Evolutionary conservation across 2,113 vertebrate genomes (phyloP).

Genomic region (Mesitornis unicolor): DNA sequence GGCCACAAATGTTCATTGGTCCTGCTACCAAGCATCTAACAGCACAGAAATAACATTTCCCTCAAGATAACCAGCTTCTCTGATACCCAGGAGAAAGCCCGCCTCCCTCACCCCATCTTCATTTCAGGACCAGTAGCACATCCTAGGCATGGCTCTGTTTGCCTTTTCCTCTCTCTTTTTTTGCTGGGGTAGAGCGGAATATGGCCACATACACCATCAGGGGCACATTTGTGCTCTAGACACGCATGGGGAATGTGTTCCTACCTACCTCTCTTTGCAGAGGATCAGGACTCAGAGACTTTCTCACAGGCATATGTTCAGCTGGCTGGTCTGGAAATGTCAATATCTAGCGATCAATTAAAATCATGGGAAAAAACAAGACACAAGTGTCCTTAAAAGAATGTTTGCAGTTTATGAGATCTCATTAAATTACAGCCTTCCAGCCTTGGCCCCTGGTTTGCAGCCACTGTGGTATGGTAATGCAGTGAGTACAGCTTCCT

Average conservation of each 20-base stretch:
- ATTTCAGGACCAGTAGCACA: neutral
- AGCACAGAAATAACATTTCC: neutral
- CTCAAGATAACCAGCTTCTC: neutral
- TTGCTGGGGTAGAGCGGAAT: neutral
- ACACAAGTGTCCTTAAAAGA: neutral
- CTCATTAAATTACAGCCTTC: neutral
- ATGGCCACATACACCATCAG: neutral
- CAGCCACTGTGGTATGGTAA: neutral
- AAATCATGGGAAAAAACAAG: neutral
- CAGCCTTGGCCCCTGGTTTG: neutral
- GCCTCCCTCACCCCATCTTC: neutral
- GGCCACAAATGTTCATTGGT: neutral
- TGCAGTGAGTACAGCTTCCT: neutral
- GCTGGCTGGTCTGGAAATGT: neutral
- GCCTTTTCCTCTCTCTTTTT: neutral
- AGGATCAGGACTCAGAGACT: neutral
- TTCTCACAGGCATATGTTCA: neutral
- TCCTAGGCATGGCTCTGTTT: neutral
- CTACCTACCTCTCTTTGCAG: neutral
- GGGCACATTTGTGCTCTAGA: neutral
- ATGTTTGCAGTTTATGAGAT: neutral
- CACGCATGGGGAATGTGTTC: accelerated
- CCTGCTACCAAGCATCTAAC: neutral
- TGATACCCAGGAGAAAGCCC: neutral
- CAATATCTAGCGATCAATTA: neutral